Evolutionary conservation across 2,888 invertebrate species (phyloP).

Genomic region (Furcula furcula): DNA sequence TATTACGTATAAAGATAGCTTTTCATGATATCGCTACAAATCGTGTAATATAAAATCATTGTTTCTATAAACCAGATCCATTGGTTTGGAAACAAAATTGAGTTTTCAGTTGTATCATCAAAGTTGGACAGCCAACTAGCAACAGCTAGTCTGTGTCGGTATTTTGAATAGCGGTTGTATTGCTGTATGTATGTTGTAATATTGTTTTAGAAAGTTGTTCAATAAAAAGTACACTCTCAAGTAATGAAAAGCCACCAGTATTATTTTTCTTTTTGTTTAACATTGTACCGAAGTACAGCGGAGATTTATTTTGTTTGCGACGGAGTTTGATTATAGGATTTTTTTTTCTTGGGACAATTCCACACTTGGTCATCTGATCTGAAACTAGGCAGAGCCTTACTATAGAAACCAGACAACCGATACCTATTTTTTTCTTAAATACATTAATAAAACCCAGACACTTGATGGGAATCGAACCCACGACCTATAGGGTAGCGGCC

Average conservation of each 20-base stretch:
- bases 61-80: neutral
- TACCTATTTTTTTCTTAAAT: too few relatives aligned
- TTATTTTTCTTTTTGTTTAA: slow-evolving; percentile 9
- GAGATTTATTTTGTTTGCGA: neutral
- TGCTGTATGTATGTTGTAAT: neutral
- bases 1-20: too few relatives aligned
- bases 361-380: too few relatives aligned
- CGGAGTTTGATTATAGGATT: too few relatives aligned
- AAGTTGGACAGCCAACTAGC: neutral
- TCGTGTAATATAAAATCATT: neutral
- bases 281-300: neutral
- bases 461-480: too few relatives aligned
- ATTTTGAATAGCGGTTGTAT: neutral
- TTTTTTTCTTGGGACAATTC: too few relatives aligned
- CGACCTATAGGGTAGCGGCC: too few relatives aligned
- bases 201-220: slow-evolving; percentile 1
- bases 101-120: slow-evolving; percentile 1
- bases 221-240: slow-evolving; percentile 18
- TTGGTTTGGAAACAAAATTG: neutral
- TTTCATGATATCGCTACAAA: too few relatives aligned
- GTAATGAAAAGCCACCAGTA: slow-evolving; percentile 14
- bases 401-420: too few relatives aligned
- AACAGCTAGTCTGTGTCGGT: neutral
- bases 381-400: too few relatives aligned
- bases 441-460: too few relatives aligned